Evolutionary conservation across 2,797 vertebrate species (phyloP).

Genomic region (Tapera naevia): DNA sequence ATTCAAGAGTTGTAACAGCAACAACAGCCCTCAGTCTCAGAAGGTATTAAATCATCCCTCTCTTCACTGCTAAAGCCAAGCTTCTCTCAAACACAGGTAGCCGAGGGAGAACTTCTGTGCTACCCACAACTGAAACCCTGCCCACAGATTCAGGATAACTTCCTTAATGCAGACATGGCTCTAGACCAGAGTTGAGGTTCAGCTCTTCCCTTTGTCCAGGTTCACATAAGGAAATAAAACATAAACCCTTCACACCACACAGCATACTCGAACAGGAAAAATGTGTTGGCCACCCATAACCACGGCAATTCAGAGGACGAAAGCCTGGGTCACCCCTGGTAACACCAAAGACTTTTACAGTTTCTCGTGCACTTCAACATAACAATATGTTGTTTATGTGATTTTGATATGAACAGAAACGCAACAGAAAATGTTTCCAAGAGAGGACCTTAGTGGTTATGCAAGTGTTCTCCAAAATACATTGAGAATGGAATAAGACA

Average conservation of each 20-base stretch:
- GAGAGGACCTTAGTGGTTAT: slow-evolving; percentile 9
- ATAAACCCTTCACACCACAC: background rate
- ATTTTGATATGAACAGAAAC: slow-evolving; percentile 7
- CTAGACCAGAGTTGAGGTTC: background rate
- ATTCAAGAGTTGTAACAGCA: background rate
- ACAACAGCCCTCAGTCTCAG: background rate
- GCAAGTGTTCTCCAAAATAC: background rate
- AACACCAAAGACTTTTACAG: background rate
- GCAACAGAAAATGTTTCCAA: slow-evolving; percentile 7
- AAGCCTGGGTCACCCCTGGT: background rate
- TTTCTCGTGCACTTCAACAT: background rate
- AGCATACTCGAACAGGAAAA: background rate
- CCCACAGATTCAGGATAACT: background rate
- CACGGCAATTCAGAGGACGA: background rate
- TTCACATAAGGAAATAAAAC: background rate
- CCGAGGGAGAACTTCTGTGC: background rate
- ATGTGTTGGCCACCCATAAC: background rate
- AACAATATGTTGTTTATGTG: background rate
- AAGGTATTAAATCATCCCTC: background rate
- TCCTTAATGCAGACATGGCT: background rate
- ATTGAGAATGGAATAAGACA: background rate
- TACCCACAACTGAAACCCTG: background rate
- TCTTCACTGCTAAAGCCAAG: background rate
- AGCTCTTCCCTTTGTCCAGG: background rate
- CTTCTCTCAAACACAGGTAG: background rate